Evolutionary conservation across 2,797 vertebrate species (phyloP).

Genomic region (Liparis tanakae): DNA sequence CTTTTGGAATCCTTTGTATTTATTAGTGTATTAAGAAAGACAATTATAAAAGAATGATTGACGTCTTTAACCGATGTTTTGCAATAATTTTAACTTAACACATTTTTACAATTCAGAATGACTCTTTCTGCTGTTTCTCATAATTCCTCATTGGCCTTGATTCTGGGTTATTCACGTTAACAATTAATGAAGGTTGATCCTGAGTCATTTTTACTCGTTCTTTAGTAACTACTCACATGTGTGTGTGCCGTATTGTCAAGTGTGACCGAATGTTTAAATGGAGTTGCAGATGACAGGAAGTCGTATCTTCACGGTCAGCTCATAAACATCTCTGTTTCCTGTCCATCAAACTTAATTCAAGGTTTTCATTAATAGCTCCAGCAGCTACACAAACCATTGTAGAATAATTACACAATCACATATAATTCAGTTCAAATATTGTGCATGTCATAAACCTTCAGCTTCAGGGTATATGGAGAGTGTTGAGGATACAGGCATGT

Average conservation of each 20-base stretch:
- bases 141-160: not conserved
- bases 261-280: not conserved
- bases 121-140: no score
- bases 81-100: no score
- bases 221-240: not conserved
- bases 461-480: slow-evolving; percentile 2
- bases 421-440: not conserved
- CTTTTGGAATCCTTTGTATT: not conserved
- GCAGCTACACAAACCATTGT: not conserved
- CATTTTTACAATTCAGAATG: no score
- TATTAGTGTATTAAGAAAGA: not conserved
- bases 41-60: not conserved
- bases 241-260: not conserved
- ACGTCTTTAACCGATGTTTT: not conserved
- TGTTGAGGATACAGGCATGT: slow-evolving; percentile 17
- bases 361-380: not conserved
- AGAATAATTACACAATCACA: not conserved
- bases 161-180: not conserved
- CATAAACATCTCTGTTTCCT: not conserved
- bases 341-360: not conserved
- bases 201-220: not conserved
- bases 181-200: not conserved
- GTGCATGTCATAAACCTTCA: slow-evolving; percentile 19
- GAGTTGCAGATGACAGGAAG: not conserved
- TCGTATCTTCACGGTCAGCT: not conserved